phyloP scores from a whole-genome alignment of 2,888 invertebrate genomes.

The Epiblema foenella region DNA sequence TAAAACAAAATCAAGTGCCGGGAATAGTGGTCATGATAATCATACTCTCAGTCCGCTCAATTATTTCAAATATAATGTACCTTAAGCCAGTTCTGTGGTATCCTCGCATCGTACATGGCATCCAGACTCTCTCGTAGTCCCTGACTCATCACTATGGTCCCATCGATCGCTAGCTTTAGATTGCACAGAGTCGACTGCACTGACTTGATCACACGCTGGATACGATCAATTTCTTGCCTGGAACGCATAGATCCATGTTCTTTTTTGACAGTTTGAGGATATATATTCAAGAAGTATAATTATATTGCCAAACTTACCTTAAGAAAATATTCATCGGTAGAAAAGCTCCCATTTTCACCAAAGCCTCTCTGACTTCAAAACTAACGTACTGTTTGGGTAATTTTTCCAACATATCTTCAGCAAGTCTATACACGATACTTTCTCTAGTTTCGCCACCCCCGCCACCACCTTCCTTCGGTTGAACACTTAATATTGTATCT shows the following conservation, averaged over 20 bases:
- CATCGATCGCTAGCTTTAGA: conserved; percentile 97
- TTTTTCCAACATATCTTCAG: conserved; percentile 94
- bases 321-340: conserved; percentile 98
- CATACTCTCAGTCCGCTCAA: neutral
- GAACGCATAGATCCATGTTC: conserved; percentile 44
- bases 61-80: conserved; percentile 66
- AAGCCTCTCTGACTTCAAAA: conserved; percentile 95
- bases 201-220: conserved; percentile 92
- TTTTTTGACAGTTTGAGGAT: neutral
- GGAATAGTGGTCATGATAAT: neutral
- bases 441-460: conserved; percentile 97
- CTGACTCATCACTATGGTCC: conserved; percentile 98
- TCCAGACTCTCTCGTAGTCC: conserved; percentile 94
- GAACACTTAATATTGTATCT: conserved; percentile 97
- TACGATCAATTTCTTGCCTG: conserved; percentile 91
- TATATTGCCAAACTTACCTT: conserved; percentile 66
- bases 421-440: conserved; percentile 94
- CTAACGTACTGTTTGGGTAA: conserved; percentile 93
- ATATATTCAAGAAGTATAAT: neutral
- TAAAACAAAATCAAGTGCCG: no score
- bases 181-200: conserved; percentile 93
- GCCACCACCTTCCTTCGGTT: conserved; percentile 97
- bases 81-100: conserved; percentile 96
- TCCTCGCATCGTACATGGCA: conserved; percentile 98
- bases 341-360: conserved; percentile 95